Conservation (phyloP, 2,888 invertebrate genomes). For the Linnaemya vulpina region DNA sequence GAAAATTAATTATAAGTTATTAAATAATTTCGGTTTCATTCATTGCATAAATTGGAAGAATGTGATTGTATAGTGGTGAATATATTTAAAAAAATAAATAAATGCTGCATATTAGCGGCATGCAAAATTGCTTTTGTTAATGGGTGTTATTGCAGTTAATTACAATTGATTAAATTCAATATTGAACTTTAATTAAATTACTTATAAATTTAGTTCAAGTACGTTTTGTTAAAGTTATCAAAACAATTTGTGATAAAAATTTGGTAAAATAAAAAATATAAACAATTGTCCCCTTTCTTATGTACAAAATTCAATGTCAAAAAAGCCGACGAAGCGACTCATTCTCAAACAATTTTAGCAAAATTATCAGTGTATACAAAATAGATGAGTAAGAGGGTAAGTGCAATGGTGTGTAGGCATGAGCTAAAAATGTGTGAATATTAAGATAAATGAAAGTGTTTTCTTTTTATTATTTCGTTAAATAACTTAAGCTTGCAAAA, state of each 20-base stretch:
- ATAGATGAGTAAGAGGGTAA: constrained; percentile 54
- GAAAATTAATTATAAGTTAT: background rate
- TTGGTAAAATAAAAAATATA: constrained; percentile 38
- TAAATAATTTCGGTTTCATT: constrained; percentile 9
- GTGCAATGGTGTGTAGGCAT: constrained; percentile 23
- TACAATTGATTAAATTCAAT: constrained; percentile 50
- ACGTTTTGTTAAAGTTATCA: constrained; percentile 51
- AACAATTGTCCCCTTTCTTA: constrained; percentile 32
- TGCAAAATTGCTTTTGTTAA: constrained; percentile 12
- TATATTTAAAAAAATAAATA: background rate
- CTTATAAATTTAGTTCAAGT: constrained; percentile 36
- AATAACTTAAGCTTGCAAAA: background rate
- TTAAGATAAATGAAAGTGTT: background rate
- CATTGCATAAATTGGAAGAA: background rate
- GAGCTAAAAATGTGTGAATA: background rate
- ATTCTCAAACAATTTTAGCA: constrained; percentile 49
- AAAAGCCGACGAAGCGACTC: constrained; percentile 56
- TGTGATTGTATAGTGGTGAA: background rate
- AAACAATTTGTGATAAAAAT: constrained; percentile 47
- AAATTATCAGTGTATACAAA: constrained; percentile 66
- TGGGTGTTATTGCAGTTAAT: constrained; percentile 19
- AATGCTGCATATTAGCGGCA: constrained; percentile 18
- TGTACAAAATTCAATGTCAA: constrained; percentile 72
- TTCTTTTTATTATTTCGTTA: background rate
- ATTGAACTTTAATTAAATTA: constrained; percentile 48